Evolutionary conservation across 2,113 vertebrate species (phyloP).

Genomic region (Axis porcinus): DNA sequence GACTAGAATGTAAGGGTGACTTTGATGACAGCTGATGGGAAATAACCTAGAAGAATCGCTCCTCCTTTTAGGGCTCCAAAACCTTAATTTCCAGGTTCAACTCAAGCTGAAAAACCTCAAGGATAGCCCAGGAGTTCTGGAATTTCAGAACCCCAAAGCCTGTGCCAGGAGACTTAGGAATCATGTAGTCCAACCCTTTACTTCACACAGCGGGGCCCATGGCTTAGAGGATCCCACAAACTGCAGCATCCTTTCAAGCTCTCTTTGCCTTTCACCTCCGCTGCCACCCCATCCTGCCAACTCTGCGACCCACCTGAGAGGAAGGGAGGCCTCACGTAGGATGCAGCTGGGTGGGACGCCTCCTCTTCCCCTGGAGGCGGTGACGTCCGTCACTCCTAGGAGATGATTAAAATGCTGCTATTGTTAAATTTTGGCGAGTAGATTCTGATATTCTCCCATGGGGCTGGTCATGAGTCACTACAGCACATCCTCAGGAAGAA

Average conservation of each 20-base stretch:
- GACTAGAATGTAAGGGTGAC: background rate
- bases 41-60: background rate
- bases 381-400: conserved; percentile 59
- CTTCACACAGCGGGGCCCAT: background rate
- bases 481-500: conserved; percentile 68
- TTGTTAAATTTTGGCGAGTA: conserved; percentile 56
- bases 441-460: conserved; percentile 22
- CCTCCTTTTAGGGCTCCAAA: background rate
- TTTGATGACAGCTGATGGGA: background rate
- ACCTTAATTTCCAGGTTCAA: background rate
- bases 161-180: background rate
- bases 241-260: background rate
- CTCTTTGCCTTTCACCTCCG: conserved; percentile 21
- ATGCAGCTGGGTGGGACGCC: conserved; percentile 61
- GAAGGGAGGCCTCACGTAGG: conserved; percentile 51
- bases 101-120: background rate
- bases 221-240: background rate
- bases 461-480: conserved; percentile 54
- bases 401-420: conserved; percentile 42
- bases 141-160: background rate
- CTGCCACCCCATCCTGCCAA: background rate
- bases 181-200: too few species aligned
- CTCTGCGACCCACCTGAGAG: conserved; percentile 46
- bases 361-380: conserved; percentile 43
- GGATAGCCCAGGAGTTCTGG: background rate